phyloP scores from a whole-genome alignment of 2,797 vertebrate species.

The Poeciliopsis infans region DNA sequence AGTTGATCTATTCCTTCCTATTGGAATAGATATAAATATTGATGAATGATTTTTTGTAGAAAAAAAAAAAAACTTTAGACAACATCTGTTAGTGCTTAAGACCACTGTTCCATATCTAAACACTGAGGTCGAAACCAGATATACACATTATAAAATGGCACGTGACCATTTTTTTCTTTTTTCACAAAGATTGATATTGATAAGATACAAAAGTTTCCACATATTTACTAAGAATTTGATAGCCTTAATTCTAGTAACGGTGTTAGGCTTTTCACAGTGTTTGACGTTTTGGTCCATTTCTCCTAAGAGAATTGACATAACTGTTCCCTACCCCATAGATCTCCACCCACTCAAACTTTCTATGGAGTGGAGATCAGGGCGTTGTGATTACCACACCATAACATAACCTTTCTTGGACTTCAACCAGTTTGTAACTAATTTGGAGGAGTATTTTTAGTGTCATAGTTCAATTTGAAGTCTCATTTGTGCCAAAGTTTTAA shows the following conservation, averaged over 20 bases:
- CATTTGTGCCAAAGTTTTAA: not conserved
- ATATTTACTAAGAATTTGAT: not conserved
- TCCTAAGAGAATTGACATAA: not conserved
- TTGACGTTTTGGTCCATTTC: not conserved
- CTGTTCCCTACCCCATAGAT: not conserved
- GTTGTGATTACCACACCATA: not conserved
- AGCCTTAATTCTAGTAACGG: not conserved
- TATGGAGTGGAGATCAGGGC: not conserved
- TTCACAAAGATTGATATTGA: not conserved
- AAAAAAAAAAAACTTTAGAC: not conserved
- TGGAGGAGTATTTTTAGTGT: not conserved
- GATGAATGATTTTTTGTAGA: not conserved
- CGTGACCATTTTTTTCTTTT: not conserved
- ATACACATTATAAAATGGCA: not conserved
- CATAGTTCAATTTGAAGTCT: not conserved
- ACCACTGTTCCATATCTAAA: not conserved
- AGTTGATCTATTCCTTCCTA: not conserved
- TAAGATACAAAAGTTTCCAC: not conserved
- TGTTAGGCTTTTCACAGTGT: not conserved
- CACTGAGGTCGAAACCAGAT: not conserved
- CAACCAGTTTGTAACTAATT: not conserved
- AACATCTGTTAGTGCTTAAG: not conserved
- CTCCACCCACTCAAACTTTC: not conserved
- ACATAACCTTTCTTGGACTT: not conserved
- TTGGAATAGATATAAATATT: too few relatives aligned